Conservation (phyloP, 2,888 invertebrate genomes). For the Oscheius sp. region DNA sequence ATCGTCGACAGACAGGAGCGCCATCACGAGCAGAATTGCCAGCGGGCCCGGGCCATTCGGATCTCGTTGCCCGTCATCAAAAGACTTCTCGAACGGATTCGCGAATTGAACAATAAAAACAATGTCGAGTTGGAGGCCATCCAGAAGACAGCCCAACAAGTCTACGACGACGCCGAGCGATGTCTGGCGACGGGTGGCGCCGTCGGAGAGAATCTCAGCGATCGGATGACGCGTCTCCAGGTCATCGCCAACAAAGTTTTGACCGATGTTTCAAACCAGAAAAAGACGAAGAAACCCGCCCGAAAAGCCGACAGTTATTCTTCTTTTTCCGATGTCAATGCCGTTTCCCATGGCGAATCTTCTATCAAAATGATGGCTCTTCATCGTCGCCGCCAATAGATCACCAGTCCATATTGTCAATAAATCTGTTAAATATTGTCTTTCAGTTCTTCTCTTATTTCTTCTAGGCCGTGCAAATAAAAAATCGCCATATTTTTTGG, state of each 20-base stretch:
- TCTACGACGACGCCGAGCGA: not conserved
- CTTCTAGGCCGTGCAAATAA: no score
- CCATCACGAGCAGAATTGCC: constrained; percentile 11
- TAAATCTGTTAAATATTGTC: no score
- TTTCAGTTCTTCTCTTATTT: no score
- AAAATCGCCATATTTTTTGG: no score
- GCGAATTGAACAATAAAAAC: not conserved
- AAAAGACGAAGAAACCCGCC: not conserved
- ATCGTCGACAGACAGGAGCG: not conserved
- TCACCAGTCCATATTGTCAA: no score
- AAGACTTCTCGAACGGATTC: not conserved
- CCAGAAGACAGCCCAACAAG: constrained; percentile 4
- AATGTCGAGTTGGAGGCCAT: constrained; percentile 1
- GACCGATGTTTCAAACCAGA: not conserved
- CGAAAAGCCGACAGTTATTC: not conserved
- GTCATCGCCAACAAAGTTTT: not conserved
- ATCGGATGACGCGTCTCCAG: not conserved
- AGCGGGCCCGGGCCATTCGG: constrained; percentile 1
- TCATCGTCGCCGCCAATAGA: not conserved
- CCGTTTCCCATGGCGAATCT: not conserved
- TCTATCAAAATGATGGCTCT: not conserved
- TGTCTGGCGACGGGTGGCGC: not conserved
- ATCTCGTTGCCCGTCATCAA: constrained; percentile 12
- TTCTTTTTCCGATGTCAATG: constrained; percentile 5
- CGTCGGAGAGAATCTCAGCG: not conserved